A percentile compares a stretch with the other conserved stretches of the same genome.
phyloP scores from a whole-genome alignment of 2,797 vertebrate genomes.

The Sebastes melanostomus region DNA sequence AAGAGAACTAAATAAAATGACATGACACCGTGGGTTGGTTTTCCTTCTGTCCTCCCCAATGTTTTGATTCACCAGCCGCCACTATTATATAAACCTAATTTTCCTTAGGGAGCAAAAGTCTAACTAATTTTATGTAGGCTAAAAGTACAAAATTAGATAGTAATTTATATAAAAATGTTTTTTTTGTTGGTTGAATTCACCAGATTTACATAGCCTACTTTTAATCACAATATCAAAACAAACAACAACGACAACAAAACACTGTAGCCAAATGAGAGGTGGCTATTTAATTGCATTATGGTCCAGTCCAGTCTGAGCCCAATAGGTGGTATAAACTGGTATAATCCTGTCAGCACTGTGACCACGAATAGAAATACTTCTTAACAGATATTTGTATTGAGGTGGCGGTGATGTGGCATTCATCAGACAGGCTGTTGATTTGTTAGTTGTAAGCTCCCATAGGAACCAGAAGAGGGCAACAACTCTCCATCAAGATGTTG shows the following conservation, averaged over 20 bases:
- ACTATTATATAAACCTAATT: not conserved
- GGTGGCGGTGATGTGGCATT: not conserved
- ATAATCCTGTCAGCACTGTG: not conserved
- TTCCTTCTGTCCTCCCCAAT: too few species aligned
- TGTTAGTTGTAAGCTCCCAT: conserved; percentile 27
- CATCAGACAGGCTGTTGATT: not conserved
- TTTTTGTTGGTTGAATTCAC: not conserved
- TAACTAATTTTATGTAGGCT: not conserved
- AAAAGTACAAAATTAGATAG: not conserved
- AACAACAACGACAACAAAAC: not conserved
- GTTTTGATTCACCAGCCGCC: too few species aligned
- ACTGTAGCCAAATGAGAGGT: not conserved
- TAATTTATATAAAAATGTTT: not conserved
- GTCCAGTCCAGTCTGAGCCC: not conserved
- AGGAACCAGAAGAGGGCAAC: conserved; percentile 67
- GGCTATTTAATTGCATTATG: not conserved
- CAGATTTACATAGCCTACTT: not conserved
- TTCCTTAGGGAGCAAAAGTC: not conserved
- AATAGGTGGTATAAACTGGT: not conserved
- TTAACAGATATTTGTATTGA: not conserved
- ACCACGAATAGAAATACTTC: not conserved
- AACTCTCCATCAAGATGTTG: conserved; percentile 15
- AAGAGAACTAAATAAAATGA: too few species aligned
- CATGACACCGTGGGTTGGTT: not conserved
- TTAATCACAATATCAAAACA: not conserved